Evolutionary conservation across 2,888 invertebrate genomes (phyloP), one percentile per base, ranked within the genome.

Genomic region (Nomada flava): DNA sequence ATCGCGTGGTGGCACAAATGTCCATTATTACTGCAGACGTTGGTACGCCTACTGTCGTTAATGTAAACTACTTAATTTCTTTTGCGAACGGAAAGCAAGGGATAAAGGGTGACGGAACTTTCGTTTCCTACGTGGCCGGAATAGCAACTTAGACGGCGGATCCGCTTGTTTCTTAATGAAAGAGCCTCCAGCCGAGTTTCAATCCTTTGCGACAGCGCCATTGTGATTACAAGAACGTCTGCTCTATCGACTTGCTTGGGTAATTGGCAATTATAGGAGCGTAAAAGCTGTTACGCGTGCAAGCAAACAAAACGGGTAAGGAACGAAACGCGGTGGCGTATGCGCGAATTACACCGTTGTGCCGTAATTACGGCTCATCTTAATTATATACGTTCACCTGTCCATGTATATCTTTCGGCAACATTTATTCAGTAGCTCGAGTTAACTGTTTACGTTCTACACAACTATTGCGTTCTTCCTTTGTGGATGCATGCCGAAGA

Each of bases 101-200:
- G 77, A 73, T 69, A 59, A 71, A 15, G 50, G 62, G 74, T 55
- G 68, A 36, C 68, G 69, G 65, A 79, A 82, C 78, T 84, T 70
- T 84, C 76, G 55, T 69, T 57, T 26, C 74, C 75, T 76, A 79
- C 75, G 55, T 65, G 76, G 70, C 72, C 68, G 80, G 76, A 77
- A 76, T 77, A 71, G 71, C 76, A 71, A 75, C 76, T 71, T 76
- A 70, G 82, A 81, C 79, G 83, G 82, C 71, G 83, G 76, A 86
- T 81, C 79, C 88, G 86, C 81, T 86, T 82, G 86, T 86, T 83
- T 82, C 83, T 84, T 88, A 89, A 89, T 89, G 89, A 88, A 89
- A 89, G 86, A 86, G 82, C 83, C 83, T 79, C 73, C 78, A 42
- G 52, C 77, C 68, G 64, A 36, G 68, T 72, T 65, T 67, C 50